phyloP scores from a whole-genome alignment of 2,113 vertebrate genomes.

The Centropus bengalensis region DNA sequence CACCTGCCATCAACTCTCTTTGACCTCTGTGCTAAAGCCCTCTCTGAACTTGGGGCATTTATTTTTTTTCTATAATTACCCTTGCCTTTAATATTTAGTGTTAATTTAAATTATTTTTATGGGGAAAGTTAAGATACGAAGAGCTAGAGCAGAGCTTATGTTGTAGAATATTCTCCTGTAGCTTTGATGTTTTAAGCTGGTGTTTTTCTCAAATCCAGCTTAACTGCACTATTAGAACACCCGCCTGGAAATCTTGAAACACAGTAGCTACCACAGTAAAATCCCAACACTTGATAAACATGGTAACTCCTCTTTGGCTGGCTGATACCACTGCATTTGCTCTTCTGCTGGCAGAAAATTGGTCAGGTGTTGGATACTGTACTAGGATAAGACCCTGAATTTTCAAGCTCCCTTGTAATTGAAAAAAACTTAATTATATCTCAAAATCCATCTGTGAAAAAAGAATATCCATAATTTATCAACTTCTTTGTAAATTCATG shows the following conservation, averaged over 20 bases:
- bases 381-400: not conserved
- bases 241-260: not conserved
- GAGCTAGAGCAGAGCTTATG: not conserved
- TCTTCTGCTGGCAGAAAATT: not conserved
- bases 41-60: not conserved
- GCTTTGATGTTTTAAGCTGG: not conserved
- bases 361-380: not conserved
- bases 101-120: not conserved
- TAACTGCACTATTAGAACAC: not conserved
- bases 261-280: not conserved
- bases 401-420: not conserved
- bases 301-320: not conserved
- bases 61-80: not conserved
- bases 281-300: not conserved
- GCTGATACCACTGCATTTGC: not conserved
- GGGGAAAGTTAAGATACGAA: not conserved
- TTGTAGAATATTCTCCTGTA: not conserved
- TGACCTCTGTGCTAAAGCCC: not conserved
- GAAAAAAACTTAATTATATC: not conserved
- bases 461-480: not conserved
- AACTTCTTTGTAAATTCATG: not conserved
- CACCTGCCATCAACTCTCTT: not conserved
- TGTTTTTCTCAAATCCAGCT: constrained; percentile 1
- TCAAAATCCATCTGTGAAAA: not conserved
- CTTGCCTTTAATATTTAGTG: not conserved